Conservation (phyloP, 2,113 vertebrate genomes). For the Dinomys branickii region DNA sequence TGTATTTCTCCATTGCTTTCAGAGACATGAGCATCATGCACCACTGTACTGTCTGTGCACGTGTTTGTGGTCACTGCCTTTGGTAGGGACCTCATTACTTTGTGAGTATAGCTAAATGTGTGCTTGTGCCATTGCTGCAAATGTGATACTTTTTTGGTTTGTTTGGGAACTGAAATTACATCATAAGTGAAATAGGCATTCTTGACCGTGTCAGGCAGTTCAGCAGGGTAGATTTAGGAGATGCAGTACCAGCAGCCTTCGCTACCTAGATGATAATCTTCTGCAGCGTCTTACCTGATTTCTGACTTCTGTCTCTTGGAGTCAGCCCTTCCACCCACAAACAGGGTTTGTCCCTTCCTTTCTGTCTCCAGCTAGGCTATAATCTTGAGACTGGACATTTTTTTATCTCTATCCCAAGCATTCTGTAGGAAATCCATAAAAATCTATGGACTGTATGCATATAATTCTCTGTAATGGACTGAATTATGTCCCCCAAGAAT, state of each 20-base stretch:
- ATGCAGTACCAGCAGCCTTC: rapidly evolving
- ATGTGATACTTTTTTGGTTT: rapidly evolving
- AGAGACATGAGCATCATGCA: rapidly evolving
- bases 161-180: not conserved
- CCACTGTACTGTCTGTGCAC: rapidly evolving
- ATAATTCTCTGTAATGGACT: not conserved
- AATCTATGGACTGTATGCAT: rapidly evolving
- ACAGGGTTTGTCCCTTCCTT: not conserved
- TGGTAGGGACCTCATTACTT: not conserved
- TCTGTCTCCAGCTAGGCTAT: not conserved
- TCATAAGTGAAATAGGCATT: not conserved
- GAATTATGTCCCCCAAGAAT: not conserved
- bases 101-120: not conserved
- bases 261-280: not conserved
- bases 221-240: not conserved
- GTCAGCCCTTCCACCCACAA: not conserved
- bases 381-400: not conserved
- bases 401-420: not conserved
- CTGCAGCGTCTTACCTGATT: not conserved
- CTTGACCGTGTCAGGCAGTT: rapidly evolving
- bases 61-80: rapidly evolving
- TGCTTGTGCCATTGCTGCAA: not conserved
- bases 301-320: not conserved
- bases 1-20: not conserved
- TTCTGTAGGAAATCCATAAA: not conserved